phyloP scores from a whole-genome alignment of 2,797 vertebrate species.

The Rhadinocentrus ornatus region DNA sequence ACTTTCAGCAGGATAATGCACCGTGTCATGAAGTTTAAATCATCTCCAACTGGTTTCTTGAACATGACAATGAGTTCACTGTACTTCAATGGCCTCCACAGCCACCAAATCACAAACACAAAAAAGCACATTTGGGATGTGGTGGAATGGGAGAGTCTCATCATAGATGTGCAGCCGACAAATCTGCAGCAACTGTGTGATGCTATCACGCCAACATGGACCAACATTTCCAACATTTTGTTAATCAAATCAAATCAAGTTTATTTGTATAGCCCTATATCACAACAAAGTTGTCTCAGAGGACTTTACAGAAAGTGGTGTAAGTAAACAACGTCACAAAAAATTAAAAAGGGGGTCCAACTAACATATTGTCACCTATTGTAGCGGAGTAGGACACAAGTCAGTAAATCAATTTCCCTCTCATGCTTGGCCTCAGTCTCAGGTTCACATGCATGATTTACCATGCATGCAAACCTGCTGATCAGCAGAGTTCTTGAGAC shows the following conservation, averaged over 20 bases:
- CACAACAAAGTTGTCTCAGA: too few species aligned
- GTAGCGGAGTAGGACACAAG: background rate
- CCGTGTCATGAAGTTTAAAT: too few species aligned
- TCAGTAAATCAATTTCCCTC: background rate
- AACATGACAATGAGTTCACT: background rate
- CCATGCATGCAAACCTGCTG: background rate
- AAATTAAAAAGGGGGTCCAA: too few species aligned
- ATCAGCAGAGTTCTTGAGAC: background rate
- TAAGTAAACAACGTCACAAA: too few species aligned
- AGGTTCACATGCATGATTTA: background rate
- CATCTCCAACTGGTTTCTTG: too few species aligned
- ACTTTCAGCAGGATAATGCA: conserved; percentile 6
- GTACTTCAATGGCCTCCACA: conserved; percentile 3
- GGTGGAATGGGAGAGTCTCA: conserved; percentile 49
- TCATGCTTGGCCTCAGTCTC: background rate
- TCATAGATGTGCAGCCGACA: conserved; percentile 62
- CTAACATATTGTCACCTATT: too few species aligned
- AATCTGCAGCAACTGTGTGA: conserved; percentile 34
- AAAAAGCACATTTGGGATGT: conserved; percentile 27
- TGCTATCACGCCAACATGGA: too few species aligned
- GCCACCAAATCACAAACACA: conserved; percentile 21
- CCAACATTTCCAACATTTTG: too few species aligned
- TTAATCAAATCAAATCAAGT: too few species aligned
- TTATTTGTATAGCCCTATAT: too few species aligned
- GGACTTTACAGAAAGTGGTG: too few species aligned